Conservation (phyloP, 2,797 vertebrate species). For the Australoheros facetus region DNA sequence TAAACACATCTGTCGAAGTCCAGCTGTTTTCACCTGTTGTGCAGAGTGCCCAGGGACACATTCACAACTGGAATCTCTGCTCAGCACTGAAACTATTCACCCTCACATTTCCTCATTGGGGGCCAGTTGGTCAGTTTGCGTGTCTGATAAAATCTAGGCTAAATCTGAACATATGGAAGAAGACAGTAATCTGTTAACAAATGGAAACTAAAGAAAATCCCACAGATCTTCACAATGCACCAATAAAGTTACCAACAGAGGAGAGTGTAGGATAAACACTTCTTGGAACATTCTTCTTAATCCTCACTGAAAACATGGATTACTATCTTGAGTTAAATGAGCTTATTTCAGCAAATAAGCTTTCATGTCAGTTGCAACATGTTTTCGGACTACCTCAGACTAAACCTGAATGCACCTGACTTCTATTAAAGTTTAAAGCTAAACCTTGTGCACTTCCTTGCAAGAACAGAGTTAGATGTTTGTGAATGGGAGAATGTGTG, state of each 20-base stretch:
- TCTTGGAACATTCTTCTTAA: not conserved
- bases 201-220: slow-evolving; percentile 18
- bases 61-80: slow-evolving; percentile 19
- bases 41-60: slow-evolving; percentile 11
- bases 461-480: not conserved
- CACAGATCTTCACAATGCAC: slow-evolving; percentile 12
- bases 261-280: slow-evolving; percentile 8
- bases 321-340: not conserved
- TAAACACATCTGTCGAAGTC: slow-evolving; percentile 39
- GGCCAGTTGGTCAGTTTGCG: slow-evolving; percentile 14
- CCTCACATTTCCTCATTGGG: slow-evolving; percentile 17
- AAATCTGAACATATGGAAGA: slow-evolving; percentile 37
- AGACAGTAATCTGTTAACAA: slow-evolving; percentile 17
- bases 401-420: not conserved
- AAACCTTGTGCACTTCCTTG: not conserved
- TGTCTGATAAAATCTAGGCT: slow-evolving; percentile 9
- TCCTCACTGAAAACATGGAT: not conserved
- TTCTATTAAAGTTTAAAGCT: not conserved
- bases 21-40: slow-evolving; percentile 52
- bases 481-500: slow-evolving; percentile 2
- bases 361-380: not conserved
- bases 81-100: slow-evolving; percentile 3
- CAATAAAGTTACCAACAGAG: slow-evolving; percentile 13
- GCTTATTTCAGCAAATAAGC: not conserved
- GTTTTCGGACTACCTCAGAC: not conserved